Conservation (phyloP, 2,113 vertebrate genomes). For the Zosterops pallidus region DNA sequence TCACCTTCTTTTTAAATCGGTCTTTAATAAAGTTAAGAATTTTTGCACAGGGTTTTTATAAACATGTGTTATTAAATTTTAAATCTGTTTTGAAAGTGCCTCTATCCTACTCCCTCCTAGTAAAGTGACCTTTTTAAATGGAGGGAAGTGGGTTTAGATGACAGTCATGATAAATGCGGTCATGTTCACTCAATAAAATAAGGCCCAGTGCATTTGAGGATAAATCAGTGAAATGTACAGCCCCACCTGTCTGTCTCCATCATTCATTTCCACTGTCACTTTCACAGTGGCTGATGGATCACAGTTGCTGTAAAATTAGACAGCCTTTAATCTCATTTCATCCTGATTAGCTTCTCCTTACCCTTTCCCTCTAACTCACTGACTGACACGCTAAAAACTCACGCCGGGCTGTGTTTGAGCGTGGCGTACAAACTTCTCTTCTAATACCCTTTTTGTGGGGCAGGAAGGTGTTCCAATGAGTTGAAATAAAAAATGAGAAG, state of each 20-base stretch:
- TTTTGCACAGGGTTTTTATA: constrained; percentile 69
- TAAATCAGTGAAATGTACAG: constrained; percentile 99
- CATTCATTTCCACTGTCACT: constrained; percentile 99
- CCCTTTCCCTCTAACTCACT: constrained; percentile 93
- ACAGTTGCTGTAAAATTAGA: constrained; percentile 99
- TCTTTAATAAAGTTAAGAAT: constrained; percentile 75
- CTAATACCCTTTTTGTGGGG: constrained; percentile 64
- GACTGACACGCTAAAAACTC: constrained; percentile 91
- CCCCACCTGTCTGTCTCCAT: constrained; percentile 99
- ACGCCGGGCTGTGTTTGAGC: constrained; percentile 72
- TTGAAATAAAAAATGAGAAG: constrained; percentile 21
- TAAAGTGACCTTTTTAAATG: constrained; percentile 98
- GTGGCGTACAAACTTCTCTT: constrained; percentile 81
- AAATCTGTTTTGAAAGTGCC: constrained; percentile 81
- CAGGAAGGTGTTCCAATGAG: constrained; percentile 47
- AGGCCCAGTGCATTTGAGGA: constrained; percentile 96
- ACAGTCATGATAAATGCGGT: constrained; percentile 99
- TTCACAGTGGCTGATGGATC: constrained; percentile 98
- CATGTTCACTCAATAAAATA: constrained; percentile 99
- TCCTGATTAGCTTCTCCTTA: constrained; percentile 96
- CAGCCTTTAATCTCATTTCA: constrained; percentile 99
- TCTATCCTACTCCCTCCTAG: constrained; percentile 83
- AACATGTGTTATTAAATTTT: constrained; percentile 78
- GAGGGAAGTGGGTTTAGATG: constrained; percentile 98
- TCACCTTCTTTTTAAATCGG: background rate